Evolutionary conservation across 2,888 invertebrate species (phyloP), one percentile per base, ranked within the genome.

Genomic region (Cheilosia pagana): DNA sequence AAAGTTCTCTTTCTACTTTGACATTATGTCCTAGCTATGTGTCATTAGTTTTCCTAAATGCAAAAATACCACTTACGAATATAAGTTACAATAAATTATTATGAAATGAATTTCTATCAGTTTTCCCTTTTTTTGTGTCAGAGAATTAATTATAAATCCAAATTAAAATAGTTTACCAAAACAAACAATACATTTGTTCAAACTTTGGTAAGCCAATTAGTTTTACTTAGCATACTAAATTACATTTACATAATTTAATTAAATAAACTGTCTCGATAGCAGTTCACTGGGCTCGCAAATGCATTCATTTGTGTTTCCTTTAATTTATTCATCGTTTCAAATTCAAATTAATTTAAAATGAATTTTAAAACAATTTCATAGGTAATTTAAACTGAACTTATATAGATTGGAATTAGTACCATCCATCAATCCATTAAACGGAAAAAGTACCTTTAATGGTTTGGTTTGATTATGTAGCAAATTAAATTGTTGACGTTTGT

Each of bases 181-280:
- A 45, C 52, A 81, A 71, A 60, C 65, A 81, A 45, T 57, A 63
- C 68, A 75, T 68, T 70, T 35, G 50, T 19, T 75, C 45, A 68
- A 65, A 52, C 55, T 52, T 28, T 41, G 57, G 21, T 52, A 65
- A 57, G 52, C 35, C 70, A 81, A 81, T 77, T 53, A 65, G 53
- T 53, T 70, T 67, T 72, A 71, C 55, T 72, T 59, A 77, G 77
- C 31, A 60, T 52, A 43, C 60, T 43, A 67, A 79, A 78, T 78
- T 72, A 63, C 67, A 82, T 83, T 83, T 68, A 59, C 79, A 78
- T 83, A 78, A 78, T 79, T 83, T 63, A 79, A 79, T 83, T 83
- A 83, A 83, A 79, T 63, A 74, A 79, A 72, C 82, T 74, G 62
- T 52, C 43, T 39, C 41, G 50, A 14, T 68, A 78, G 63, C 72